Conservation (phyloP, 1,140 invertebrate genomes). For the Drosophila ananassae region DNA sequence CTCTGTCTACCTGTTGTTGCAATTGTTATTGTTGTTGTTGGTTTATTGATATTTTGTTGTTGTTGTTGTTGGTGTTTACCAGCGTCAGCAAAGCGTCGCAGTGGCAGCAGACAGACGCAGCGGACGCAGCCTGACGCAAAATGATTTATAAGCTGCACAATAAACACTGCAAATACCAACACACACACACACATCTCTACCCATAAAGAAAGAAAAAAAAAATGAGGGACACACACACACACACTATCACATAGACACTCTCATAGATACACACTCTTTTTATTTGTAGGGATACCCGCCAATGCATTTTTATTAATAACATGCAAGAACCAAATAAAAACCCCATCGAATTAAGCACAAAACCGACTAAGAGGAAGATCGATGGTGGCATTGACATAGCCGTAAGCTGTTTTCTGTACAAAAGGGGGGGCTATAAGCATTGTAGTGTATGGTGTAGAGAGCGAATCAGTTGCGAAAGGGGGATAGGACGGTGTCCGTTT, state of each 20-base stretch:
- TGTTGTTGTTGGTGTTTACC: constrained; percentile 56
- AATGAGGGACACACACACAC: constrained; percentile 4
- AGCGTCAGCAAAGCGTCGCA: constrained; percentile 76
- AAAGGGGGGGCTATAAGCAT: neutral
- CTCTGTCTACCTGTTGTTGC: neutral
- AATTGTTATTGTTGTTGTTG: neutral
- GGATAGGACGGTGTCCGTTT: constrained; percentile 7
- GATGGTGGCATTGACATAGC: constrained; percentile 28
- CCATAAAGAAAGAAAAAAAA: constrained; percentile 1
- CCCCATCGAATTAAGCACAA: constrained; percentile 20
- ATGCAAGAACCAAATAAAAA: constrained; percentile 39
- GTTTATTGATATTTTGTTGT: constrained; percentile 11
- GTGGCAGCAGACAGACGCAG: constrained; percentile 59
- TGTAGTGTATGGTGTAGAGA: too few relatives aligned
- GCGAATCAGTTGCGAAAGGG: too few relatives aligned
- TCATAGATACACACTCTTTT: neutral
- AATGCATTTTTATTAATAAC: constrained; percentile 59
- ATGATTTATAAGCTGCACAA: constrained; percentile 68
- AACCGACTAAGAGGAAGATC: constrained; percentile 1
- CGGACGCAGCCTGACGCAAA: constrained; percentile 66
- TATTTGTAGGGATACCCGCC: constrained; percentile 25
- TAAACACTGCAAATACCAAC: constrained; percentile 39
- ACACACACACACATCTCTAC: constrained; percentile 22
- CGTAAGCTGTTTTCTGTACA: constrained; percentile 5
- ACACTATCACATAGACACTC: constrained; percentile 1